Base-by-base conservation (phyloP, 2,888 invertebrate species). In the Eulithis testata region DNA sequence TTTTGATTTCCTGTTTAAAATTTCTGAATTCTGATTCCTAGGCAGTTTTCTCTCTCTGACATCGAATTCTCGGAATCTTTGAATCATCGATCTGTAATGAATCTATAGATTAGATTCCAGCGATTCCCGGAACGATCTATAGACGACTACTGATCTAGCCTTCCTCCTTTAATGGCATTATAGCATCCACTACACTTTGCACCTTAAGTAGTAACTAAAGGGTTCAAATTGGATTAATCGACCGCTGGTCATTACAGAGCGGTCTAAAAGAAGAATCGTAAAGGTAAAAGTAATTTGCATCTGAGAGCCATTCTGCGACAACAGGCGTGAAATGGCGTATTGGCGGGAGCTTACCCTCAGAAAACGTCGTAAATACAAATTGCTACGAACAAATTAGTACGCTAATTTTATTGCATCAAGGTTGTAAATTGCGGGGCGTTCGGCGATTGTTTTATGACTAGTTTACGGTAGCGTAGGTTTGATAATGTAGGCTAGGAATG, bases 271-370 rank as follows among this genome's bases (percentile, higher is more conserved):
- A 83, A 76, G 78, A 80, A 83, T 89, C 89, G 88, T 91, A 90
- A 91, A 90, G 82, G 77, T 80, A 82, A 82, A 87, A 85, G 89
- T 87, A 90, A 92, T 91, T 90, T 90, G 89, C 89, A 85, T 84
- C 83, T 74, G 77, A 78, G 78, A 80, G 80, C 76, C 76, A 76
- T 75, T 77, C 76, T 73, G 74, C 76, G 76, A 86, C 86, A 87
- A 87, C 84, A 87, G 84, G 87, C 92, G 91, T 92, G 92, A 91
- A 92, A 91, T 90, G 84, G 85, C 82, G 76, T 76, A 82, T 78
- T 77, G 83, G 78, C 81, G 79, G 85, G 80, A 77, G 81, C 77
- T 73, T 73, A 27, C 63, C 63, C 57, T 65, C 54, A 83, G 82
- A 82, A 81, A 85, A 82, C 76, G 83, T 84, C 81, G 83, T 90